Evolutionary conservation across 2,113 vertebrate genomes (phyloP).

Genomic region (Opisthocomus hoazin): DNA sequence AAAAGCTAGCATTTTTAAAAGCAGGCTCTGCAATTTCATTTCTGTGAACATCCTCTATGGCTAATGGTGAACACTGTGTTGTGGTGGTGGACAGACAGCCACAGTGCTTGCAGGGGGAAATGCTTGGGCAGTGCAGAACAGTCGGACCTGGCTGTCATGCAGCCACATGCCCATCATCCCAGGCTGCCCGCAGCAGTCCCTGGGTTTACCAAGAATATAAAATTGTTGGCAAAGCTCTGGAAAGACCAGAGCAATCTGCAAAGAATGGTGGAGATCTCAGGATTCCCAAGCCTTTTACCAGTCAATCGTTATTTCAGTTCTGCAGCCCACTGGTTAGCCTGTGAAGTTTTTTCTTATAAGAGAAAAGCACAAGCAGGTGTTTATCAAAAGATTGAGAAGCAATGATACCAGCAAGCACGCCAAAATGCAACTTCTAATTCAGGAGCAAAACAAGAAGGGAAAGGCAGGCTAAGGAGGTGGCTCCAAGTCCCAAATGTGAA

Average conservation of each 20-base stretch:
- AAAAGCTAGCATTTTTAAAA: not conserved
- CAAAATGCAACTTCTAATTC: not conserved
- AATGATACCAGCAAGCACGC: not conserved
- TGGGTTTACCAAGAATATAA: not conserved
- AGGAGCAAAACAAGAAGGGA: not conserved
- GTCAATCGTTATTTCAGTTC: not conserved
- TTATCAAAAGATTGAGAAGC: not conserved
- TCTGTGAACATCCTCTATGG: not conserved
- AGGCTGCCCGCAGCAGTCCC: not conserved
- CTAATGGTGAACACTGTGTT: not conserved
- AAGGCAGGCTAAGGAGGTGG: not conserved
- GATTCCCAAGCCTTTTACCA: not conserved
- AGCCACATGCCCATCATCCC: not conserved
- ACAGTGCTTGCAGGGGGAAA: fast-evolving
- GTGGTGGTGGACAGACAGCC: not conserved
- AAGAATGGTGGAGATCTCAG: not conserved
- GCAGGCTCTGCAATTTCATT: not conserved
- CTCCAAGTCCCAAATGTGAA: not conserved
- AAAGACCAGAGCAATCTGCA: not conserved
- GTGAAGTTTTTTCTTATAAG: not conserved
- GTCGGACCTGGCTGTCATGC: not conserved
- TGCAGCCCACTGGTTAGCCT: not conserved
- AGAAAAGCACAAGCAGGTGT: not conserved
- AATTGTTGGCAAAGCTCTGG: not conserved
- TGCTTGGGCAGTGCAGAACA: not conserved